A percentile compares a stretch with the other conserved stretches of the same genome.
These are phyloP conservation scores for Neuroscelio doddi DNA, from an alignment of 2,888 invertebrate species.

Conservation along the genomic window DNA sequence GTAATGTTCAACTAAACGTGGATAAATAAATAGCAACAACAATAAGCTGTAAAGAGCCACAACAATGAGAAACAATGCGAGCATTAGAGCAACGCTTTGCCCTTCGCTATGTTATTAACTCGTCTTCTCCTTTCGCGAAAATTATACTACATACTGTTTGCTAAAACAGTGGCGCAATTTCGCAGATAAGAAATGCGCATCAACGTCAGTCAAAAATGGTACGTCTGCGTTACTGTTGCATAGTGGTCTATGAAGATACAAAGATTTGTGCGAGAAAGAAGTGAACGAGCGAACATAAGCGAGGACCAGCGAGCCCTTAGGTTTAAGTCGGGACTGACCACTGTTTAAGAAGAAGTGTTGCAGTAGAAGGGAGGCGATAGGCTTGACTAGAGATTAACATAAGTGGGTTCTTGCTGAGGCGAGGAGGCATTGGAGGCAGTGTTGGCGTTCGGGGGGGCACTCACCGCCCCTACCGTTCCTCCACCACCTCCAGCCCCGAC, in stretches of 20 bases:
- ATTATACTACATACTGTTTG: no score
- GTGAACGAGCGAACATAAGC: slow-evolving; percentile 56
- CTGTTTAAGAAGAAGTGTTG: slow-evolving; percentile 73
- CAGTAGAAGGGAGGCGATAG: slow-evolving; percentile 73
- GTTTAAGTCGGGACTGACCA: slow-evolving; percentile 72
- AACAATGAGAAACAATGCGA: slow-evolving; percentile 73
- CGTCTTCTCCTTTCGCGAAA: slow-evolving; percentile 22
- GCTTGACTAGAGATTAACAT: slow-evolving; percentile 91
- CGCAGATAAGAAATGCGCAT: background rate
- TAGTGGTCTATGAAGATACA: no score
- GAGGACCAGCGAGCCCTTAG: slow-evolving; percentile 65
- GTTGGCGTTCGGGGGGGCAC: slow-evolving; percentile 75
- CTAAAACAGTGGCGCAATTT: no score
- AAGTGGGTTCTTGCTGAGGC: slow-evolving; percentile 87
- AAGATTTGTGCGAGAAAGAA: slow-evolving; percentile 15
- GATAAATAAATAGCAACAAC: slow-evolving; percentile 63
- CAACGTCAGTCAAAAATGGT: slow-evolving; percentile 1
- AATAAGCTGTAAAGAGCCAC: slow-evolving; percentile 72
- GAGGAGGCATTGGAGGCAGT: slow-evolving; percentile 73
- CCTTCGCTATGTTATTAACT: slow-evolving; percentile 38
- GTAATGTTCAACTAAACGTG: slow-evolving; percentile 58
- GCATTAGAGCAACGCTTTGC: slow-evolving; percentile 66
- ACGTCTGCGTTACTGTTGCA: slow-evolving; percentile 16
- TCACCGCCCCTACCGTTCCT: slow-evolving; percentile 75
- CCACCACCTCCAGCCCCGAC: slow-evolving; percentile 70